These are phyloP conservation scores for Pollenia amentaria DNA, from an alignment of 2,888 invertebrate species.

Conservation along the genomic window DNA sequence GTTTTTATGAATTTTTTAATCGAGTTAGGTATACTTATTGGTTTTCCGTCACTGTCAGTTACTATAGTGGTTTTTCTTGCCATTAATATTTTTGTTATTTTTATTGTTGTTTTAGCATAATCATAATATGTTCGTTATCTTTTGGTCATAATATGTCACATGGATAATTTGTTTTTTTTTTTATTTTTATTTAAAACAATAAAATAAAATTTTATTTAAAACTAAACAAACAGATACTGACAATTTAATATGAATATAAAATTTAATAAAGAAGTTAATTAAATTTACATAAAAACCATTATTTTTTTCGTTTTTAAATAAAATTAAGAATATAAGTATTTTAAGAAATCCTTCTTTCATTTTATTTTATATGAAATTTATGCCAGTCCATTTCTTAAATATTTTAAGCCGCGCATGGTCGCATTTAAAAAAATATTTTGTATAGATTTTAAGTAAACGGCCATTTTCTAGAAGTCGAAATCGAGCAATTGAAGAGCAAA, in stretches of 20 bases:
- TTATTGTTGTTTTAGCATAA: constrained; percentile 32
- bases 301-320: too few relatives aligned
- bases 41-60: not conserved
- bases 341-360: too few relatives aligned
- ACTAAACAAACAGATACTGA: not conserved
- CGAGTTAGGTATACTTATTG: too few relatives aligned
- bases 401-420: too few relatives aligned
- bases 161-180: constrained; percentile 60
- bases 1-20: not conserved
- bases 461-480: too few relatives aligned
- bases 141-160: constrained; percentile 75
- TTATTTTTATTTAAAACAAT: not conserved
- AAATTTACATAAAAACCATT: not conserved
- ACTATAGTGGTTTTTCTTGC: not conserved
- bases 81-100: constrained; percentile 16
- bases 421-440: too few relatives aligned
- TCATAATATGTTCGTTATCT: constrained; percentile 76
- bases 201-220: not conserved
- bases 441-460: too few relatives aligned
- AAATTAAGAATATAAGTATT: too few relatives aligned
- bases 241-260: not conserved
- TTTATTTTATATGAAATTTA: too few relatives aligned
- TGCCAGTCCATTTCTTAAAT: too few relatives aligned
- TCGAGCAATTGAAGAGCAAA: too few relatives aligned
- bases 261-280: not conserved